Evolutionary conservation across 2,113 vertebrate genomes (phyloP), one percentile per base, ranked within the genome.

Genomic region (Colossoma macropomum): DNA sequence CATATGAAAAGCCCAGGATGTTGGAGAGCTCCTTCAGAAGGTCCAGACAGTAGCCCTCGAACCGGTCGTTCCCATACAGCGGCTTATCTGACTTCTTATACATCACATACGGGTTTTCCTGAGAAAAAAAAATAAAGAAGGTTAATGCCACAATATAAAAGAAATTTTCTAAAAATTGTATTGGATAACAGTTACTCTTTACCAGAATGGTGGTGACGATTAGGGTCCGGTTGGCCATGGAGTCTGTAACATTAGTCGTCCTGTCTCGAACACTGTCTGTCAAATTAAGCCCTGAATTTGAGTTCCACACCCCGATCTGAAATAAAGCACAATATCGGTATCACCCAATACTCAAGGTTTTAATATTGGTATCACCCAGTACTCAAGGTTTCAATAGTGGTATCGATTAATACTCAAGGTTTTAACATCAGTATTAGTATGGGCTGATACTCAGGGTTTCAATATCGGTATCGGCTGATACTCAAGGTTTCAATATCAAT

Each of bases 51-150:
- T 99, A 99, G 11, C 98, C 98, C 87, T 99, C 98, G 1, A 99
- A 99, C 85, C 98, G 95, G 89, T 99, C 98, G 73, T 99, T 99
- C 68, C 98, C 98, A 12, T 98, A 97, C 30, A 99, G 90, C 0
- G 98, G 97, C 89, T 98, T 98, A 86, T 99, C 98, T 3, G 98
- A 99, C 87, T 99, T 99, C 94, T 97, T 97, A 85, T 98, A 95
- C 98, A 98, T 99, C 81, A 99, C 97, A 1, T 99, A 99, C 11
- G 98, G 98, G 86, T 99, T 98, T 90, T 99, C 98, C 98, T 99
- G 85, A 1, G 89, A 66, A 32, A 79, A 23, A 72, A 73, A 19
- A 52, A 48, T 27, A 38, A 12, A 60, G 3, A 41, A 71, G 10
- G 34, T 54, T 66, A 66, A 45, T 56, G 56, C 1, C 71, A 54